Evolutionary conservation across 2,797 vertebrate species (phyloP).

Genomic region (Alca torda): DNA sequence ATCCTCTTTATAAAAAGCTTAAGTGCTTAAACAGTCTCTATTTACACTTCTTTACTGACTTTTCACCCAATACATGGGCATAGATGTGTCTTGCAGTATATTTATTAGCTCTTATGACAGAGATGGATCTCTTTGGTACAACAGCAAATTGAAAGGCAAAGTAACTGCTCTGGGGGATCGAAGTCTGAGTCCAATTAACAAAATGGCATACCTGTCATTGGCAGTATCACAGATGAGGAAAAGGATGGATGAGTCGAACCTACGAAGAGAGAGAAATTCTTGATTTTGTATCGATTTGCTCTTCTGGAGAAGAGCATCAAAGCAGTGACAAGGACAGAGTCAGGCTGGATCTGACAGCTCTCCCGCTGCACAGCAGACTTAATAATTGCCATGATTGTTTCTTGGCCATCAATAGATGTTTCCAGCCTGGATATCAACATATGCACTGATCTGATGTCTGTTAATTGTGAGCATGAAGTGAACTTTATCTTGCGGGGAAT

Average conservation of each 20-base stretch:
- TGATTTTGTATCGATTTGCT: background rate
- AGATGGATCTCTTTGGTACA: background rate
- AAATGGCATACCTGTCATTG: conserved; percentile 18
- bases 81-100: background rate
- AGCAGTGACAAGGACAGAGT: background rate
- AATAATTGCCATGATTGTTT: background rate
- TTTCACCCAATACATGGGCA: background rate
- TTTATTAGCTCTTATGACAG: background rate
- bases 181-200: background rate
- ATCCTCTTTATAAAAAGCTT: background rate
- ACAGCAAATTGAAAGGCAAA: background rate
- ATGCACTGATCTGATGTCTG: background rate
- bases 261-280: conserved; percentile 20
- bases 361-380: background rate
- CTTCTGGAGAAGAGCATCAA: background rate
- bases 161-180: background rate
- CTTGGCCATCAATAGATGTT: background rate
- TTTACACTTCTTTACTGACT: background rate
- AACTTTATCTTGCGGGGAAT: background rate
- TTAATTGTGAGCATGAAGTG: background rate
- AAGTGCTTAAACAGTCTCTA: background rate
- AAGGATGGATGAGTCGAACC: background rate
- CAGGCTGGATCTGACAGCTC: background rate
- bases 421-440: background rate
- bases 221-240: background rate